phyloP scores from a whole-genome alignment of 2,888 invertebrate genomes.

The Standfussiana lucernea region DNA sequence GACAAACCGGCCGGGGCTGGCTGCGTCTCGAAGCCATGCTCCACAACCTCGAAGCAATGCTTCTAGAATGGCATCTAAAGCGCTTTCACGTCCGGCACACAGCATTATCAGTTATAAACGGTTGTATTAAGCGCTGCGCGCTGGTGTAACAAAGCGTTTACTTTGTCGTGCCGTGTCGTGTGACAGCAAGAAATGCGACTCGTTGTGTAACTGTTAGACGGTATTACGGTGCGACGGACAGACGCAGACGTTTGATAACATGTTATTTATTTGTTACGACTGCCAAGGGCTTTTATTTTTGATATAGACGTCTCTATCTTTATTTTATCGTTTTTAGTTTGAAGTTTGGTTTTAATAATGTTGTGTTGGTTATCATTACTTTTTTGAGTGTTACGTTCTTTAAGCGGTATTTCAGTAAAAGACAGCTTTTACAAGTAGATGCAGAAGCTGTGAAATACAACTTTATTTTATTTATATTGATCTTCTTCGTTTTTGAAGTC shows the following conservation, averaged over 20 bases:
- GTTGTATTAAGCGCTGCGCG: constrained; percentile 31
- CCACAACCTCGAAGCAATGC: constrained; percentile 37
- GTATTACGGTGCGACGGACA: constrained; percentile 54
- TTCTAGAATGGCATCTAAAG: constrained; percentile 32
- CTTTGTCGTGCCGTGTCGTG: constrained; percentile 47
- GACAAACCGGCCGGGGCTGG: constrained; percentile 45
- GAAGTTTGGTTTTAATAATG: background rate
- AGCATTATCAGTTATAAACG: constrained; percentile 59
- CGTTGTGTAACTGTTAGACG: constrained; percentile 57
- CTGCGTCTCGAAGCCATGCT: constrained; percentile 38
- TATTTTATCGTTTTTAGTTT: constrained; percentile 46
- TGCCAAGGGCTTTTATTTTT: constrained; percentile 55
- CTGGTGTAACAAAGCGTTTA: constrained; percentile 56
- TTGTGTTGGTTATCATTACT: background rate
- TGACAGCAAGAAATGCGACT: constrained; percentile 63
- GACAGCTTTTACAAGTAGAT: background rate
- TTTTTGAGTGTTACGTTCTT: background rate
- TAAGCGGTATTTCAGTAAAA: background rate
- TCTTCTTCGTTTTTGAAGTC: background rate
- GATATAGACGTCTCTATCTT: constrained; percentile 64
- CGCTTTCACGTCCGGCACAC: constrained; percentile 59
- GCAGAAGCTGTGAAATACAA: background rate
- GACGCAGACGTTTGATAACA: constrained; percentile 62
- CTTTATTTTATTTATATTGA: background rate
- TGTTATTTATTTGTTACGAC: constrained; percentile 65